These are phyloP conservation scores for Amblyopsis rosae DNA, from an alignment of 2,113 vertebrate genomes.

Conservation along the genomic window DNA sequence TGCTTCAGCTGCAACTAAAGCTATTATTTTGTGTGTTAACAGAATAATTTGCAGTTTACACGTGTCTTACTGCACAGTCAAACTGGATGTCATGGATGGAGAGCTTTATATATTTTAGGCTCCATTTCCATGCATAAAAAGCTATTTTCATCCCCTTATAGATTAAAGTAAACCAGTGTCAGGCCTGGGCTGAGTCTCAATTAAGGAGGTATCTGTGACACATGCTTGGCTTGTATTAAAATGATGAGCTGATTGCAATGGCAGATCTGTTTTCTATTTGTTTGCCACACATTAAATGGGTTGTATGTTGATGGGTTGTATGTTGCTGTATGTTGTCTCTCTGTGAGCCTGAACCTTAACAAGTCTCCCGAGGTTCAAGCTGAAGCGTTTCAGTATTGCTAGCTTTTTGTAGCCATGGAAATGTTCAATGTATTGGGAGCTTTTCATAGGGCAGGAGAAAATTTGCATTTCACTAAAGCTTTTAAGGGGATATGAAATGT, in stretches of 20 bases:
- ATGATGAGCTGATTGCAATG: too few relatives aligned
- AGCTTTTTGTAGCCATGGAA: constrained; percentile 5
- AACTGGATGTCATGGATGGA: constrained; percentile 11
- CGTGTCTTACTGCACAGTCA: neutral
- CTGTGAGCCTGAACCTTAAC: constrained; percentile 3
- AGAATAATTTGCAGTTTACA: neutral
- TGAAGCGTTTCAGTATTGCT: neutral
- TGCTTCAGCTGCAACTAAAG: neutral
- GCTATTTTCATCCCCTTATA: constrained; percentile 3
- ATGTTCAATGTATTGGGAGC: neutral
- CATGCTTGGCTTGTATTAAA: neutral
- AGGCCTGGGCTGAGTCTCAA: constrained; percentile 6
- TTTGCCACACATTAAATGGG: neutral
- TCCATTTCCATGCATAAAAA: constrained; percentile 12
- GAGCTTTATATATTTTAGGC: constrained; percentile 14
- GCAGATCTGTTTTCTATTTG: neutral
- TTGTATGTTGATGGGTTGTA: too few relatives aligned
- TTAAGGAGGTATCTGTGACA: neutral
- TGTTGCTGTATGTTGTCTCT: constrained; percentile 12
- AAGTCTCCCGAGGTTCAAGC: constrained; percentile 16
- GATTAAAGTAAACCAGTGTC: constrained; percentile 22
- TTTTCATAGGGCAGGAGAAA: neutral
- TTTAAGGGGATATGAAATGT: neutral
- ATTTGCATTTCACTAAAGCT: constrained; percentile 9
- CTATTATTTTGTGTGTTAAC: neutral